A percentile compares a stretch with the other conserved stretches of the same genome.
phyloP scores from a whole-genome alignment of 2,797 vertebrate genomes.

The Propithecus deckenii region DNA sequence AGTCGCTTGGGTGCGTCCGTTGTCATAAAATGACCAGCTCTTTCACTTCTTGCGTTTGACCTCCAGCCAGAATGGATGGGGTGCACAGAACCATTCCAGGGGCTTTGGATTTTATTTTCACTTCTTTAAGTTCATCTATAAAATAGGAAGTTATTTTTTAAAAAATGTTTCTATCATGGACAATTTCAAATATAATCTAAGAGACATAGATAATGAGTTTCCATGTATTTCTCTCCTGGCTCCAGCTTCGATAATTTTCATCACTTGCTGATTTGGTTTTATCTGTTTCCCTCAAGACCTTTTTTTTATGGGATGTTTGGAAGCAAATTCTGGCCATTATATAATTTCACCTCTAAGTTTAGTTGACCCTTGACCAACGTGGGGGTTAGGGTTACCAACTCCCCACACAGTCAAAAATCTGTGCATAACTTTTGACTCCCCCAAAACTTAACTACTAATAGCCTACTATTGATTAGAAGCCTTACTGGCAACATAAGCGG shows the following conservation, averaged over 20 bases:
- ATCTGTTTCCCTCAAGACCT: background rate
- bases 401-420: background rate
- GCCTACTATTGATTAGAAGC: background rate
- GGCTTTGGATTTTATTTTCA: background rate
- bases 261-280: background rate
- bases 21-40: background rate
- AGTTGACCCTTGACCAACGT: background rate
- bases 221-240: background rate
- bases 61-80: background rate
- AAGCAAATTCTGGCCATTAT: background rate
- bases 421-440: background rate
- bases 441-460: background rate
- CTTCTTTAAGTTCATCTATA: conserved; percentile 22
- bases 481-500: background rate
- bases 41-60: background rate
- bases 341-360: conserved; percentile 10
- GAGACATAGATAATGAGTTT: background rate
- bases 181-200: conserved; percentile 36
- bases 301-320: background rate
- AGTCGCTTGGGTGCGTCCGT: no score
- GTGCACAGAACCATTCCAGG: background rate
- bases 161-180: conserved; percentile 49
- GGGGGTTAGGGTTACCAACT: background rate
- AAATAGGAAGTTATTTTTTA: conserved; percentile 17
- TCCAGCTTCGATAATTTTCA: background rate